Conservation (phyloP, 2,888 invertebrate genomes). For the Hydrotaea diabolus region DNA sequence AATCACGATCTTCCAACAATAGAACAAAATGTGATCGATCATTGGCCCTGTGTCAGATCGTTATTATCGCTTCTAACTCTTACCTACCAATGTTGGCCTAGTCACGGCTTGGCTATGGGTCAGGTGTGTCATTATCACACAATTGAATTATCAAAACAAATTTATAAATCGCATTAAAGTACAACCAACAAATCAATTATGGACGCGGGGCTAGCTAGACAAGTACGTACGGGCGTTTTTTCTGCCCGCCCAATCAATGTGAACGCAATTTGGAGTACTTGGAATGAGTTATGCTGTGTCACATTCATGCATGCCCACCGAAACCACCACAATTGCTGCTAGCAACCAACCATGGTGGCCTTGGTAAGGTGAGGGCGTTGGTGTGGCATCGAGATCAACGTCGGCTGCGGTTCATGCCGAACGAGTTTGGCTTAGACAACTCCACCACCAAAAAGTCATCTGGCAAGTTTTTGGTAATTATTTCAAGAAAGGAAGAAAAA, state of each 20-base stretch:
- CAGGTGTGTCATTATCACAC: constrained; percentile 30
- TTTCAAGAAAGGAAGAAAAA: background rate
- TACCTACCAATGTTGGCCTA: background rate
- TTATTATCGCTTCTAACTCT: background rate
- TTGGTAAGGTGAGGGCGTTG: constrained; percentile 2
- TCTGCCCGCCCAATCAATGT: background rate
- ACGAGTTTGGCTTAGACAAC: background rate
- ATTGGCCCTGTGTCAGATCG: too few relatives aligned
- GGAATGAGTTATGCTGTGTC: background rate
- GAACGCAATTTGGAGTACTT: background rate
- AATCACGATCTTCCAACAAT: too few relatives aligned
- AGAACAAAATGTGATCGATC: too few relatives aligned
- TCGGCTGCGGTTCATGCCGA: background rate
- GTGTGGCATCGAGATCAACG: background rate
- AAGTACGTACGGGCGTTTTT: too few relatives aligned
- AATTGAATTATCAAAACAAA: constrained; percentile 45
- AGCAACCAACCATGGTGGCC: background rate
- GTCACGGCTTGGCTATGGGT: constrained; percentile 18
- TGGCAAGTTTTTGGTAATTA: background rate
- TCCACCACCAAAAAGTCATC: background rate
- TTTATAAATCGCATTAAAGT: constrained; percentile 14
- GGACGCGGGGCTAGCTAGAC: background rate
- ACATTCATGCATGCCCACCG: background rate
- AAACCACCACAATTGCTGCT: background rate
- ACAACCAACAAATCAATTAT: constrained; percentile 39